Evolutionary conservation across 2,888 invertebrate species (phyloP), one percentile per base, ranked within the genome.

Genomic region (Ophion slaviceki): DNA sequence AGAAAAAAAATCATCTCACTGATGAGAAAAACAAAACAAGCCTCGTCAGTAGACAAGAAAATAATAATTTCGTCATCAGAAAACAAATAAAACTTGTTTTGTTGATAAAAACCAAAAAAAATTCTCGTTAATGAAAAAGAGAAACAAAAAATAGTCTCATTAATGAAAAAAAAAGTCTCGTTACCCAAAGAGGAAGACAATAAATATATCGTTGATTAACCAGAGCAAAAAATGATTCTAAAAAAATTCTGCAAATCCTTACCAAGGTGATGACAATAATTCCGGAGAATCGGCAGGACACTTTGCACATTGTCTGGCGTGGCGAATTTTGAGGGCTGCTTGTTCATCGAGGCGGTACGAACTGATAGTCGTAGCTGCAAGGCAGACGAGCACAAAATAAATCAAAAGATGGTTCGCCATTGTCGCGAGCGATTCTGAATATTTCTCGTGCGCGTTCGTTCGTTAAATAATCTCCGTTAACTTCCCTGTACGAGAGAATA

Each of bases 241-340:
- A 14, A 7, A 32, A 47, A 72, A 71, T 61, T 61, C 24, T 17
- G 47, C 11, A 59, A 57, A 72, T 67, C 10, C 75, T 91, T 84
- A 91, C 91, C 90, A 86, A 14, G 87, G 87, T 20, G 87, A 79
- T 6, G 87, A 68, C n/a, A 90, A 36, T 32, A 85, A 82, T 61
- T 79, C 88, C 66, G 90, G 86, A 67, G 85, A 75, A n/a, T 89
- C 90, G 77, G 74, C 36, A 11, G 67, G 64, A 14, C 90, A 91
- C 64, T 86, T 84, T 24, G 90, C 66, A 85, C 90, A 90, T 8
- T 72, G 64, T 53, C 75, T 74, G 57, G 32, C 11, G 17, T 59
- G 57, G 11, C 78, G 75, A 36, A 64, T 57, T 11, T 59, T 24
- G 3, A 45, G 5, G 24, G 10, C 14, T 17, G 17, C 11, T 32